phyloP scores from a whole-genome alignment of 2,888 invertebrate species.

The Pocota personata region DNA sequence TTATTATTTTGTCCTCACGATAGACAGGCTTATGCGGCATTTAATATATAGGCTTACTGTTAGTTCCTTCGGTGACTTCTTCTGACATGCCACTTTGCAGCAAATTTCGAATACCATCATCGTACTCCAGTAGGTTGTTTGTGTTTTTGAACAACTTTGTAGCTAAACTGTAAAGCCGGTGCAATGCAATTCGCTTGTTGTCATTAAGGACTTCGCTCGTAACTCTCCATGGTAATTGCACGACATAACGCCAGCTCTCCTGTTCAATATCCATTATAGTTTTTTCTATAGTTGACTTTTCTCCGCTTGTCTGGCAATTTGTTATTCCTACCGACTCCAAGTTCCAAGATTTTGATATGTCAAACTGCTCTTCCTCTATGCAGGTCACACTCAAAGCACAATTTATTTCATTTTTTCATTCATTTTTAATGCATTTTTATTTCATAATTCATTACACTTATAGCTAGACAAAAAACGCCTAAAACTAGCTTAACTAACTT shows the following conservation, averaged over 20 bases:
- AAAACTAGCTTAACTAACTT: no score
- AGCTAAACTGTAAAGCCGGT: background rate
- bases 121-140: constrained; percentile 34
- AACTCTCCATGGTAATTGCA: background rate
- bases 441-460: no score
- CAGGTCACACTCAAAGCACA: no score
- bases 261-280: constrained; percentile 27
- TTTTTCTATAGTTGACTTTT: constrained; percentile 28
- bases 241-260: constrained; percentile 3
- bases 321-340: background rate
- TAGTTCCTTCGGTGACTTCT: background rate
- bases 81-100: background rate
- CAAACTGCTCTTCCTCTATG: background rate
- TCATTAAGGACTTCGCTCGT: background rate
- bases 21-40: constrained; percentile 61
- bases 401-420: no score
- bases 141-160: background rate
- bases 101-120: constrained; percentile 39
- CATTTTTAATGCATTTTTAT: no score
- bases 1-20: constrained; percentile 52
- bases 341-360: background rate
- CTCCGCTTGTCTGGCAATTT: background rate
- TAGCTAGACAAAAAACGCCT: no score
- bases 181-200: constrained; percentile 3
- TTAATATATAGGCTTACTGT: constrained; percentile 24